These are phyloP conservation scores for Neopelma chrysocephalum DNA, from an alignment of 2,797 vertebrate species.

Conservation along the genomic window DNA sequence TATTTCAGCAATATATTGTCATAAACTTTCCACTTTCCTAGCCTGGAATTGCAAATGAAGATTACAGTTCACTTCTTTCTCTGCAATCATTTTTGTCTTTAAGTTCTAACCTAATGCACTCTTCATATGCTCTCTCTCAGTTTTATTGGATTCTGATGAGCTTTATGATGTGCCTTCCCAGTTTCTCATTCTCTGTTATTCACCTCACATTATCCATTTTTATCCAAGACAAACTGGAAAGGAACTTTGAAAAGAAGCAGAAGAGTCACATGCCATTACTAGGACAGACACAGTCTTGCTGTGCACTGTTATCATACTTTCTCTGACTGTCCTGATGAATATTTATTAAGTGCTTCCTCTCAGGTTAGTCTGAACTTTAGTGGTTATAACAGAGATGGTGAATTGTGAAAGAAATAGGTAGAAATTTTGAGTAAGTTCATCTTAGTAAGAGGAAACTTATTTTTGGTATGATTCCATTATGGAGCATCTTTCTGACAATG, in stretches of 20 bases:
- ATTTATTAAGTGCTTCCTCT: background rate
- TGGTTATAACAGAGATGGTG: background rate
- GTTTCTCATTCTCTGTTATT: background rate
- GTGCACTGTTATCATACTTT: background rate
- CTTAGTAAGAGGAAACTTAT: background rate
- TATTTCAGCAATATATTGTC: background rate
- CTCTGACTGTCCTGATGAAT: background rate
- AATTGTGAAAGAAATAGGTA: background rate
- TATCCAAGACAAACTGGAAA: background rate
- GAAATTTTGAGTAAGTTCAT: background rate
- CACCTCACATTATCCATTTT: background rate
- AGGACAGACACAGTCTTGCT: background rate
- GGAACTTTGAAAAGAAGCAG: background rate
- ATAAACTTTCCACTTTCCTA: background rate
- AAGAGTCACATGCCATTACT: background rate
- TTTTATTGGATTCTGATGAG: background rate
- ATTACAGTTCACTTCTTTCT: background rate
- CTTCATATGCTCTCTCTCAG: background rate
- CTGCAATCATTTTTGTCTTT: background rate
- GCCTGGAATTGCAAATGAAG: background rate
- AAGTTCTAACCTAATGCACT: background rate
- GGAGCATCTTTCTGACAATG: background rate
- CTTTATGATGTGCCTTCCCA: background rate
- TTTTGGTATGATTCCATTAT: background rate
- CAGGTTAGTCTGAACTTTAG: background rate